Evolutionary conservation across 2,888 invertebrate genomes (phyloP).

Genomic region (Trissoscelio sp.): DNA sequence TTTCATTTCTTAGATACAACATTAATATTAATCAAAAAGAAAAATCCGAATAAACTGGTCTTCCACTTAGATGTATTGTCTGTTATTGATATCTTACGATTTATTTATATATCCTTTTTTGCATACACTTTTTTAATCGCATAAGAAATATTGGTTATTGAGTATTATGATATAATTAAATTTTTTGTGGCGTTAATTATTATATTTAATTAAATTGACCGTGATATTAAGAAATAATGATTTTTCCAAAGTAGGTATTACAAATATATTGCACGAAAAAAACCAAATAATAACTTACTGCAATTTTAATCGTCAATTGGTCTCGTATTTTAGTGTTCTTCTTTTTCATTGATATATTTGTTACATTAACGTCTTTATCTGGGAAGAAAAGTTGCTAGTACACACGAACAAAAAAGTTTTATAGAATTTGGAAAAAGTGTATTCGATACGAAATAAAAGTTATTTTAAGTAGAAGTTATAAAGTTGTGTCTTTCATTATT

Average conservation of each 20-base stretch:
- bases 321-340: not conserved
- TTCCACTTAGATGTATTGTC: not conserved
- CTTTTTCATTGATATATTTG: constrained; percentile 1
- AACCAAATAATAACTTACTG: not conserved
- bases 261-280: too few relatives aligned
- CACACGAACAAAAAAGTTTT: constrained; percentile 7
- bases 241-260: too few relatives aligned
- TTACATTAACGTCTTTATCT: not conserved
- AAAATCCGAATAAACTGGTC: not conserved
- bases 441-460: constrained; percentile 1
- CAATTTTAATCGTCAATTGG: not conserved
- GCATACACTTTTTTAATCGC: not conserved
- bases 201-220: too few relatives aligned
- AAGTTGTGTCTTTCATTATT: not conserved
- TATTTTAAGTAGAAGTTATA: not conserved
- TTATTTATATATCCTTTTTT: not conserved
- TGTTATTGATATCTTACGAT: not conserved
- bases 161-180: too few relatives aligned
- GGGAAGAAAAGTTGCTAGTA: constrained; percentile 4
- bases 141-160: not conserved
- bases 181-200: too few relatives aligned
- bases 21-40: not conserved
- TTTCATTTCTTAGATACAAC: not conserved
- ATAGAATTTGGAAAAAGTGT: constrained; percentile 2
- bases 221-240: not conserved